Conservation (phyloP, 2,113 vertebrate species). For the Anguilla japonica region DNA sequence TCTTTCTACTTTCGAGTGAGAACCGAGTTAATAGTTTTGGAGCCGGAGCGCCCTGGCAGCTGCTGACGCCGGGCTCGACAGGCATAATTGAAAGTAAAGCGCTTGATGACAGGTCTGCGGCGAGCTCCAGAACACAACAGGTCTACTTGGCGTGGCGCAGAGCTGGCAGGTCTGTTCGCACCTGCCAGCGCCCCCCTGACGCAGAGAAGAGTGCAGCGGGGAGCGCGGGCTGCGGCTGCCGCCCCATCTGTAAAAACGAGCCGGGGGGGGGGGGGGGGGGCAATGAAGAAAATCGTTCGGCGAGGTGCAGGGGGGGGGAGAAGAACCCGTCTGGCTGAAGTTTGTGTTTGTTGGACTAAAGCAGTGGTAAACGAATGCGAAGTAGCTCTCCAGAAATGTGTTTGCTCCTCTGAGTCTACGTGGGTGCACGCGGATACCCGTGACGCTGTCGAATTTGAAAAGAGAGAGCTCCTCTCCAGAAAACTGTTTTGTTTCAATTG, state of each 20-base stretch:
- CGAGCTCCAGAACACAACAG: neutral
- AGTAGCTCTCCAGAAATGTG: neutral
- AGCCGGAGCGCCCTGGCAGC: neutral
- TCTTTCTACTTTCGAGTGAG: neutral
- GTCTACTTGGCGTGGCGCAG: neutral
- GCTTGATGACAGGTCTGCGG: constrained; percentile 2
- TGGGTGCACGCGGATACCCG: neutral
- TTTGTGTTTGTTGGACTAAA: neutral
- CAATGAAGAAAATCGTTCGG: neutral
- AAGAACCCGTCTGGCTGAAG: neutral
- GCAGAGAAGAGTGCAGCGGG: neutral
- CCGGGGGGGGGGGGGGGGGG: neutral
- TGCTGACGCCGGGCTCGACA: neutral
- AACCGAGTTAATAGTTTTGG: neutral
- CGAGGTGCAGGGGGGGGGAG: neutral
- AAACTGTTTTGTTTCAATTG: neutral
- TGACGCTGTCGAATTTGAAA: neutral
- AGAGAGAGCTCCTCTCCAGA: neutral
- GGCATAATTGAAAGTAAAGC: constrained; percentile 5
- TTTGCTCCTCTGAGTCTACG: neutral
- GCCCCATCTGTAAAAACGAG: neutral
- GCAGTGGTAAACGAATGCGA: neutral
- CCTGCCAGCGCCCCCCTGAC: neutral
- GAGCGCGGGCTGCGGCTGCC: neutral
- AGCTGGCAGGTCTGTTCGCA: neutral